Conservation (phyloP, 2,113 vertebrate species). For the Shinisaurus crocodilurus region DNA sequence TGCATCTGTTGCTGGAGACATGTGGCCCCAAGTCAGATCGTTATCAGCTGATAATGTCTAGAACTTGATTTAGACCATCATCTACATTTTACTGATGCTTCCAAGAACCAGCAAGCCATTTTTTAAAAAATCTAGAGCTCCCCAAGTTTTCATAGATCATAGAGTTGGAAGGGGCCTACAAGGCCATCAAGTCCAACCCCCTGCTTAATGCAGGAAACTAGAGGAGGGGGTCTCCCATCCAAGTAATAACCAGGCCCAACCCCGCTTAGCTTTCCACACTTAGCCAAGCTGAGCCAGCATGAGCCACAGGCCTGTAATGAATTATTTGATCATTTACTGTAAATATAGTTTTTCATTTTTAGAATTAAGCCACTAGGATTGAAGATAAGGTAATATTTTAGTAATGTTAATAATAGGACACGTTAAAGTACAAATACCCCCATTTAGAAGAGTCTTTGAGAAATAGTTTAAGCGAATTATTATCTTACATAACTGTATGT, state of each 20-base stretch:
- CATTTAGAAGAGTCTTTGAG: not conserved
- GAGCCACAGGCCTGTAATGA: too few relatives aligned
- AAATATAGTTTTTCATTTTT: too few relatives aligned
- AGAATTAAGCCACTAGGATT: not conserved
- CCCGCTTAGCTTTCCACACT: too few relatives aligned
- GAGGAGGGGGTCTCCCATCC: too few relatives aligned
- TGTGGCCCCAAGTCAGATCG: not conserved
- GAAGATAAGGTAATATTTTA: not conserved
- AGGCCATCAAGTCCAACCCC: too few relatives aligned
- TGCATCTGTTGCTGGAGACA: not conserved
- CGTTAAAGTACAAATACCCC: not conserved
- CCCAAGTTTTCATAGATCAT: too few relatives aligned
- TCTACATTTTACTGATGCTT: not conserved
- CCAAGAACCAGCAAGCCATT: not conserved
- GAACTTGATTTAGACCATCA: not conserved
- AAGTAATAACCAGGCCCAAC: too few relatives aligned
- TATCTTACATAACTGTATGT: not conserved
- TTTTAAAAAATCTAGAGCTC: not conserved
- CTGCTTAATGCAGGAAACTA: too few relatives aligned
- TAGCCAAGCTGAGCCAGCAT: too few relatives aligned
- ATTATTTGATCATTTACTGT: not conserved
- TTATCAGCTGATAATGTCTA: not conserved
- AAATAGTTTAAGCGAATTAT: not conserved
- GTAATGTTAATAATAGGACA: not conserved
- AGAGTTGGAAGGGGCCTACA: too few relatives aligned